Base-by-base conservation (phyloP, 2,888 invertebrate genomes). In the Parthenolecanium corni region DNA sequence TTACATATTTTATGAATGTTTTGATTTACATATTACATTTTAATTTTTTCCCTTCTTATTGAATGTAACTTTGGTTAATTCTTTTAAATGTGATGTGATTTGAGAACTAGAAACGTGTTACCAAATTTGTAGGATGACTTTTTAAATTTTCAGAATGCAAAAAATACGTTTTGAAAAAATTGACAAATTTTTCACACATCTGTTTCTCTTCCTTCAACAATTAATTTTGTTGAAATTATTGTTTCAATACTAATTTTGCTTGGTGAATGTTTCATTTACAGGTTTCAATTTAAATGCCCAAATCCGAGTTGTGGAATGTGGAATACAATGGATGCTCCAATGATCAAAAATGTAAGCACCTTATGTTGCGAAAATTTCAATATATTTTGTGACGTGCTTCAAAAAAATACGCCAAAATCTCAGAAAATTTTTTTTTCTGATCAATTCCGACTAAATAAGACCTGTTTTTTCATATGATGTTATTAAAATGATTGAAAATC, bases 261-360 rank as follows among this genome's bases (percentile, higher is more conserved):
- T n/a, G n/a, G n/a, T n/a, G n/a, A n/a, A 3, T 16, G 14, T 25
- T 53, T 65, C 40, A 82, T 80, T 68, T 76, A 79, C 67, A 83
- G 83, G 44, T 83, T 90, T 65, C 78, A 77, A 61, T 85, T 89
- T 69, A 75, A 75, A 23, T 79, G 80, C 69, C 74, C 73, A 3
- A 73, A 74, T 61, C 69, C 71, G 9, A 70, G 68, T 3, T 80
- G 80, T 68, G 70, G 69, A n/a, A 69, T 71, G 25, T 74, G 76
- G 66, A 77, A 76, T 64, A 71, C 75, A 44, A 70, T 80, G 57
- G 78, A 77, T 56, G 71, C 73, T 54, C 68, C 74, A 11, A 36
- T 46, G 9, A 21, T 47, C 3, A 63, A 54, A 47, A 44, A 44
- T 11, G 63, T 18, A 54, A 25, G 36, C 42, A 18, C 4, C 64